Evolutionary conservation across 2,113 vertebrate genomes (phyloP), one percentile per base, ranked within the genome.

Genomic region (Oreochromis spilurus): DNA sequence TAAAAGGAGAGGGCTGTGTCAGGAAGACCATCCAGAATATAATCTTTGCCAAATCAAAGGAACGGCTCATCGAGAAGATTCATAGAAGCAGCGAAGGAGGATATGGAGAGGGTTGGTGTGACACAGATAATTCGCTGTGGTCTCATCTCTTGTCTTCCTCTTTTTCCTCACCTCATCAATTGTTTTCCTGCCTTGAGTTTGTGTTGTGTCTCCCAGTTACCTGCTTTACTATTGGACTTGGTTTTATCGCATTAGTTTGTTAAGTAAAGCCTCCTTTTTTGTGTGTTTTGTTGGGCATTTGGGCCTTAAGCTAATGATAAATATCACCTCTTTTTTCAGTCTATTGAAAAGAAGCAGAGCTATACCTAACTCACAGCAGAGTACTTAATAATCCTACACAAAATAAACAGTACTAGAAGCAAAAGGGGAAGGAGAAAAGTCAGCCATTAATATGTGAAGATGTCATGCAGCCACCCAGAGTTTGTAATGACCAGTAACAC

Each of bases 371-470:
- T 55, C 84, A 67, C 24, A 52, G 21, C n/a, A 54, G 14, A 54
- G 43, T 50, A 45, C 58, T 87, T 84, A 67, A 72, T 70, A 81
- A 65, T 54, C 48, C 16, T 54, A 58, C 81, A 77, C 40, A 67
- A 62, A 82, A 83, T 40, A 36, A 81, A 54, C 5, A 5, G 38
- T 60, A 67, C 21, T n/a, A 21, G 45, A 84, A 54, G 52, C 67
- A 14, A 43, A 62, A 89, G 75, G 24, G 9, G 40, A 72, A 17
- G 40, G 38, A 29, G 24, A 53, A 81, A 81, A 78, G 52, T 53
- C 83, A 79, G 81, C 55, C 40, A 85, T 91, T 83, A 87, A 79
- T 87, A 89, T 87, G 62, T 84, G 87, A 89, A 84, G 87, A 67
- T 10, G 48, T 4, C 40, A 43, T 53, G 58, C 38, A 16, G 45